phyloP scores from a whole-genome alignment of 2,888 invertebrate species.

The Cosmia pyralina region DNA sequence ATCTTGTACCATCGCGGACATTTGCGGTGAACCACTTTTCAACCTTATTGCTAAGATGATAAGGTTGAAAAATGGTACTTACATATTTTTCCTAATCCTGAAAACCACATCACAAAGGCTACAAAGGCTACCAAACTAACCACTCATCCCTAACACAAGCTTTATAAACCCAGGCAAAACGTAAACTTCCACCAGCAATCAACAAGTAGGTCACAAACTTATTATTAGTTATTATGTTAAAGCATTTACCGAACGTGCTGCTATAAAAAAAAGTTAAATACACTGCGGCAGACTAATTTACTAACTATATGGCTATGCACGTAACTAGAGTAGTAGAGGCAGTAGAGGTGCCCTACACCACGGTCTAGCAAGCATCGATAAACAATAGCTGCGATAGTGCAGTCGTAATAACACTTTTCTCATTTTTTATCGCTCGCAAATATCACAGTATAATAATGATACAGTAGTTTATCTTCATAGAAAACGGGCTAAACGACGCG shows the following conservation, averaged over 20 bases:
- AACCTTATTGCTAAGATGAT: too few species aligned
- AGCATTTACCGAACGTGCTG: conserved; percentile 40
- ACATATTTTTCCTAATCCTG: neutral
- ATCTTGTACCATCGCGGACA: too few species aligned
- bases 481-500: too few species aligned
- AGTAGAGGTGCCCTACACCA: conserved; percentile 17
- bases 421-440: neutral
- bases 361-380: conserved; percentile 38
- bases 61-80: too few species aligned
- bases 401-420: conserved; percentile 46
- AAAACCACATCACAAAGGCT: neutral
- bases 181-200: conserved; percentile 30
- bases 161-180: conserved; percentile 7
- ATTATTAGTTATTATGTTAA: conserved; percentile 48
- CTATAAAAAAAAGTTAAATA: conserved; percentile 49
- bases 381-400: conserved; percentile 54
- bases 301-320: conserved; percentile 36
- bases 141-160: conserved; percentile 2
- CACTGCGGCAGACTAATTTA: conserved; percentile 61
- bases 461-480: too few species aligned
- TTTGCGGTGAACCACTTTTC: too few species aligned
- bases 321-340: conserved; percentile 8
- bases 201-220: conserved; percentile 63
- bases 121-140: neutral
- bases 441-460: neutral